Evolutionary conservation across 2,888 invertebrate species (phyloP), one percentile per base, ranked within the genome.

Genomic region (Cerastoderma edule): DNA sequence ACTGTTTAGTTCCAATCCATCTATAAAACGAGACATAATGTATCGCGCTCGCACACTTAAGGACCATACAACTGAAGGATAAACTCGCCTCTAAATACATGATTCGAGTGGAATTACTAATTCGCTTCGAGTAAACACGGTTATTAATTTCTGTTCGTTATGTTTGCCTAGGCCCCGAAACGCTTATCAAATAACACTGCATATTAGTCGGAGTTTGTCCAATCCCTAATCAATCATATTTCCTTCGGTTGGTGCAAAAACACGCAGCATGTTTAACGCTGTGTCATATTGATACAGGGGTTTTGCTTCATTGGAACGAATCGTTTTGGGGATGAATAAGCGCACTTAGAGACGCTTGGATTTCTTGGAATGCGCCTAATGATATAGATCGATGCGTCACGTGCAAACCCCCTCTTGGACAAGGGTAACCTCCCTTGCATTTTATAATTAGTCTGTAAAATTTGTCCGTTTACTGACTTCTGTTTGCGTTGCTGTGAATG

Each of bases 141-240:
- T 10, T 57, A 57, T 57, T 57, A 57, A 57, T 57, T 57, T 57
- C 32, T 57, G 57, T 13, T 32, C 33, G 28, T 57, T 57, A 57
- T 57, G 57, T 57, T 57, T 57, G 33, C 57, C 28, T 32, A 30
- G 19, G 24, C 33, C 57, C 28, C 57, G 32, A 28, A 28, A 28
- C 57, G 16, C 57, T 57, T 32, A 57, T 57, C 57, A 57, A 57
- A 57, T 57, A 57, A 32, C 57, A 57, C 57, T 57, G 33, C 57
- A 57, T 57, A 32, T 57, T 57, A 57, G 57, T 57, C n/a, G 32
- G 57, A 19, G 28, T 33, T 28, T 8, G 6, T 22, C 28, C 28
- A 3, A 13, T 57, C 33, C 57, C 33, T 57, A 57, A 57, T 57
- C 57, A 57, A 57, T 57, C 57, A 57, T 57, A 57, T 57, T 56